These are phyloP conservation scores for Sebastes steindachneri DNA, from an alignment of 2,797 vertebrate genomes.

Conservation along the genomic window DNA sequence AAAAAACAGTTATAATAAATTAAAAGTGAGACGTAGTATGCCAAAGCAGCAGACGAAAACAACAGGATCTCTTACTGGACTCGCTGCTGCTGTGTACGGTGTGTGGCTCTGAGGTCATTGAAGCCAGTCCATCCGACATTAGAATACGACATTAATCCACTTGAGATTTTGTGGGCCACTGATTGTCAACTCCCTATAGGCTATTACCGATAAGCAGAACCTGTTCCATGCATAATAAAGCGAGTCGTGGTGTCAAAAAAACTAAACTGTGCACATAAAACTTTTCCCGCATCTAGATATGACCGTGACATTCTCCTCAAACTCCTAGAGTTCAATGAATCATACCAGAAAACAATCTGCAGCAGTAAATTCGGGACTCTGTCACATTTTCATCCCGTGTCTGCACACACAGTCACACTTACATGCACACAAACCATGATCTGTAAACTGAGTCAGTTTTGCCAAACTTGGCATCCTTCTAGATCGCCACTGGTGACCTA, in stretches of 20 bases:
- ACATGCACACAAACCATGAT: conserved; percentile 67
- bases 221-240: conserved; percentile 70
- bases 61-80: conserved; percentile 57
- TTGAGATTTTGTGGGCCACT: conserved; percentile 50
- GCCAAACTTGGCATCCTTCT: conserved; percentile 46
- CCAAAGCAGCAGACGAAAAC: conserved; percentile 72
- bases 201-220: conserved; percentile 49
- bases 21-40: conserved; percentile 75
- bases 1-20: conserved; percentile 83
- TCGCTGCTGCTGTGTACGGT: conserved; percentile 59
- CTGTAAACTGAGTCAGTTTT: conserved; percentile 58
- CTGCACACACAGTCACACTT: conserved; percentile 52
- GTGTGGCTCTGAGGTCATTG: conserved; percentile 55
- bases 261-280: conserved; percentile 47
- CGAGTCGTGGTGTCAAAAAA: conserved; percentile 50
- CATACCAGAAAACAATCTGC: conserved; percentile 56
- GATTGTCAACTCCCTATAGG: conserved; percentile 68
- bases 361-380: conserved; percentile 32
- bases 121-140: conserved; percentile 60
- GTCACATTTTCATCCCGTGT: conserved; percentile 35
- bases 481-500: conserved; percentile 50
- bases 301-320: conserved; percentile 34
- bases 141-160: conserved; percentile 47
- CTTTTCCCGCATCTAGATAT: conserved; percentile 20
- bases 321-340: conserved; percentile 44